These are phyloP conservation scores for Plectus sambesii DNA, from an alignment of 1,140 invertebrate species.

Conservation along the genomic window DNA sequence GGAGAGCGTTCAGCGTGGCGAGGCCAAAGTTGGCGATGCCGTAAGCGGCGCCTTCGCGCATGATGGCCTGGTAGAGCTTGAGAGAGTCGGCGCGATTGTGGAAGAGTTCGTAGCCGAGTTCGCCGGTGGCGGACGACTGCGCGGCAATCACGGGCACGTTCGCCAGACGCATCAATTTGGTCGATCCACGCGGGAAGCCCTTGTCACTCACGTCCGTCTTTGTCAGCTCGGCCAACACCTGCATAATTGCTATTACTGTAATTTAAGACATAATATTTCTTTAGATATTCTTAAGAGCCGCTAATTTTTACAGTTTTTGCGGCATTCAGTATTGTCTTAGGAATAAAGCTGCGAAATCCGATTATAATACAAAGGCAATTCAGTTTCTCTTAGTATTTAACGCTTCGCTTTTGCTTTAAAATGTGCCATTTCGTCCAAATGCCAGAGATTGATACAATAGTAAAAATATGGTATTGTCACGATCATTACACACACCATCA, in stretches of 20 bases:
- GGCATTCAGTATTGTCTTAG: too few relatives aligned
- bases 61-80: conserved; percentile 25
- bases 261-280: background rate
- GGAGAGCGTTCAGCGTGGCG: conserved; percentile 24
- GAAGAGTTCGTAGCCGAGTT: conserved; percentile 25
- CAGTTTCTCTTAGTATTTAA: too few relatives aligned
- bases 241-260: background rate
- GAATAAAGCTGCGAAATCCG: too few relatives aligned
- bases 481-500: too few relatives aligned
- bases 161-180: conserved; percentile 22
- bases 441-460: too few relatives aligned
- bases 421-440: too few relatives aligned
- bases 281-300: background rate
- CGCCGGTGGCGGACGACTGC: conserved; percentile 24
- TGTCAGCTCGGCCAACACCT: conserved; percentile 22
- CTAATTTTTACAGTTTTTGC: too few relatives aligned
- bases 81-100: conserved; percentile 26
- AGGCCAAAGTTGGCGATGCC: conserved; percentile 27
- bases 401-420: too few relatives aligned
- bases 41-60: conserved; percentile 18
- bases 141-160: conserved; percentile 24
- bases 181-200: conserved; percentile 22
- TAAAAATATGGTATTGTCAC: too few relatives aligned
- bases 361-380: too few relatives aligned
- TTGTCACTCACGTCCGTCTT: conserved; percentile 24